Evolutionary conservation across 23 tunicate genomes (phyloP).

Genomic region (Ascidia mentula): DNA sequence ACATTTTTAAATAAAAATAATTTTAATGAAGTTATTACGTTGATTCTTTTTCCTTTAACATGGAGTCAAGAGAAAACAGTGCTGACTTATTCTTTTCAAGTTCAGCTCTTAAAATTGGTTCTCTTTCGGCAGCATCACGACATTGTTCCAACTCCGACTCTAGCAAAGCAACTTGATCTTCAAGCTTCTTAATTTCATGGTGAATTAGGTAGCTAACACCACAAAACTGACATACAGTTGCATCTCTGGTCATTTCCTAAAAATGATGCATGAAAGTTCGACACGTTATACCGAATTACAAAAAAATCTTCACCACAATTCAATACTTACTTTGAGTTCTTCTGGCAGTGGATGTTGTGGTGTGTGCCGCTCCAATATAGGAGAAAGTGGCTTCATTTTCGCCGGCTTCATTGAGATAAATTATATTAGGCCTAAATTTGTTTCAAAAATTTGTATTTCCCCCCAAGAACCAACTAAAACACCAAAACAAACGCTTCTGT

Average conservation of each 20-base stretch:
- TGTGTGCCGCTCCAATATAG: conserved; percentile 86
- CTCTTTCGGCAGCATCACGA: conserved; percentile 35
- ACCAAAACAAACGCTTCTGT: not conserved
- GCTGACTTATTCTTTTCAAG: conserved; percentile 53
- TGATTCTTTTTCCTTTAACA: conserved; percentile 49
- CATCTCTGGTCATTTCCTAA: conserved; percentile 66
- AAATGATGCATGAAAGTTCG: too few relatives aligned
- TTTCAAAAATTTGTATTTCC: conserved; percentile 21
- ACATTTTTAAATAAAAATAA: not conserved
- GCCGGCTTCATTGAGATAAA: conserved; percentile 28
- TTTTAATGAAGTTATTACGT: conserved; percentile 12
- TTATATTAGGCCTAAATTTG: not conserved
- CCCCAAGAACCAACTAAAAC: not conserved
- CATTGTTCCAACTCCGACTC: conserved; percentile 51
- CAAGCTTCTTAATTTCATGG: conserved; percentile 88
- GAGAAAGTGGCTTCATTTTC: conserved; percentile 65
- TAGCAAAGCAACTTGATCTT: conserved; percentile 57
- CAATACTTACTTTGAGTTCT: conserved; percentile 51
- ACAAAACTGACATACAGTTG: conserved; percentile 92
- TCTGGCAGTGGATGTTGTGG: conserved; percentile 95
- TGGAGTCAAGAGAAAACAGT: conserved; percentile 1
- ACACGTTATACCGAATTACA: too few relatives aligned
- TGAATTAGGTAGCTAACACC: conserved; percentile 95
- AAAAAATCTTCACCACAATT: not conserved
- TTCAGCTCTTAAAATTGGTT: conserved; percentile 52